phyloP scores from a whole-genome alignment of 2,113 vertebrate species.

The Nothocercus julius region DNA sequence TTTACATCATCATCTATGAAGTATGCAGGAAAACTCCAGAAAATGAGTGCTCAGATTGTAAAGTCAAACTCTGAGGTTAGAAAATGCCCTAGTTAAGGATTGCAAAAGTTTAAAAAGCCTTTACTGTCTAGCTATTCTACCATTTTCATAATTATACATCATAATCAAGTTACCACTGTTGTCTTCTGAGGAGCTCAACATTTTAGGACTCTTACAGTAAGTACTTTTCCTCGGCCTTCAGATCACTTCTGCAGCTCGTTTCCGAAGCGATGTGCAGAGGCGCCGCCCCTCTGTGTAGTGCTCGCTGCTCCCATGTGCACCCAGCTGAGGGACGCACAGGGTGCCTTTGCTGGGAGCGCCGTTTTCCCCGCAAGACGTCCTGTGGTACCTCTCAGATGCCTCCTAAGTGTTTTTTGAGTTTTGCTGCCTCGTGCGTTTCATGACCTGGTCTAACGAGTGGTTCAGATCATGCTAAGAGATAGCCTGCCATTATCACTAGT shows the following conservation, averaged over 20 bases:
- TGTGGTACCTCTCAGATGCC: neutral
- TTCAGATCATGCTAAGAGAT: neutral
- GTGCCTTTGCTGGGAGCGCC: no score
- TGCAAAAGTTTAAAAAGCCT: neutral
- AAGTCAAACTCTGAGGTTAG: neutral
- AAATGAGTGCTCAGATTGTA: neutral
- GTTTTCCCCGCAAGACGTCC: no score
- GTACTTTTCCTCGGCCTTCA: neutral
- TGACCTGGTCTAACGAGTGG: neutral
- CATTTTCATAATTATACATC: no score
- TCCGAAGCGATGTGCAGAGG: neutral
- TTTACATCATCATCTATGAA: neutral
- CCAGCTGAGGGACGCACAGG: no score
- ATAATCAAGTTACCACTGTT: no score
- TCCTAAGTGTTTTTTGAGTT: neutral
- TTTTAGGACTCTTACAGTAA: neutral
- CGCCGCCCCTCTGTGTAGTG: accelerated
- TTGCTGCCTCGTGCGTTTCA: accelerated
- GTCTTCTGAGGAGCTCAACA: neutral
- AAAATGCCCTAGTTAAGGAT: neutral
- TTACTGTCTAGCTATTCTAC: neutral
- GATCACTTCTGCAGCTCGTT: neutral
- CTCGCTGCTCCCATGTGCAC: accelerated
- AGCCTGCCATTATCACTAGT: no score
- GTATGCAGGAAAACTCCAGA: neutral